Evolutionary conservation across 2,113 vertebrate species (phyloP), one percentile per base, ranked within the genome.

Genomic region (Furnarius figulus): DNA sequence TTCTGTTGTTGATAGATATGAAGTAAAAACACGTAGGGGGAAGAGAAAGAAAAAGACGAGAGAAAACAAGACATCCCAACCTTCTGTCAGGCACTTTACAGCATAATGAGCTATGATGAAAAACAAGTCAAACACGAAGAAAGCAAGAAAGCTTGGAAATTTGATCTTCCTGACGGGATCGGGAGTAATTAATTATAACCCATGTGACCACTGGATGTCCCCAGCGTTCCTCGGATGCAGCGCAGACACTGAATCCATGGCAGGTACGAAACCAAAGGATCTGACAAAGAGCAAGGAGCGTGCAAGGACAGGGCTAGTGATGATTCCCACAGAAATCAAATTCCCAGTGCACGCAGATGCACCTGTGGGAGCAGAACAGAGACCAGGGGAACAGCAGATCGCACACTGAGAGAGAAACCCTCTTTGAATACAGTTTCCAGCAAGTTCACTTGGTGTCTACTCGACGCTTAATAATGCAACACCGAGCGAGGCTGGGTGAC

Each of bases 121-220:
- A 97, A 86, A 95, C 85, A 73, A 85, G 93, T 92, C 74, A 39
- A 95, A 93, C 3, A 2, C 80, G 1, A 62, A 44, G 78, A 82
- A 96, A 91, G 95, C 65, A 90, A 85, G 80, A 78, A 85, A 71
- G 66, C 79, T 70, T 52, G 76, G 82, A 62, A 92, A 94, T 52
- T 6, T 85, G 73, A 83, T 85, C 52, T 39, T 53, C 27, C 65
- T 72, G 95, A 88, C 12, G 33, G 92, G 83, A 86, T 95, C 7
- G 5, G 83, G 85, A 97, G 96, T 94, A 95, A 97, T 97, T 97
- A 98, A 98, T 97, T 95, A 77, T 83, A 96, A 95, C 91, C 89
- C 74, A 21, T 52, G 30, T 86, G 97, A 93, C 98, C 98, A 96
- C 98, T 98, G 98, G 98, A 98, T 98, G 98, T 98, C 98, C 97